Conservation (phyloP, 2,797 vertebrate genomes). For the Tragopan temminckii region DNA sequence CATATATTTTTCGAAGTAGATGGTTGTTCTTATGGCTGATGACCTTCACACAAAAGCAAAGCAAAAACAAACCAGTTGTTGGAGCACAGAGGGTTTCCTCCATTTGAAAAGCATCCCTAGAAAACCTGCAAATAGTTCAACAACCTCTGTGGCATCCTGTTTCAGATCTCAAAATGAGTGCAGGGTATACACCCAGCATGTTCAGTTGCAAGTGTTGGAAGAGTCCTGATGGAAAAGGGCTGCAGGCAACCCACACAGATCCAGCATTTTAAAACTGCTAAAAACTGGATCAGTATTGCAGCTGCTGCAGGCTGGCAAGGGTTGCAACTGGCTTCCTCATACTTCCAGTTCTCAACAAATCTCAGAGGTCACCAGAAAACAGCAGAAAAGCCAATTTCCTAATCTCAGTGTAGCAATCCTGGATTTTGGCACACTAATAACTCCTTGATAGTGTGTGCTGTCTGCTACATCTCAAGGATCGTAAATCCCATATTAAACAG, state of each 20-base stretch:
- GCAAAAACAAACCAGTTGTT: not conserved
- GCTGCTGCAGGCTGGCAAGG: not conserved
- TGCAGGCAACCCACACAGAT: not conserved
- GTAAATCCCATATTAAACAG: not conserved
- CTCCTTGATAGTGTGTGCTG: not conserved
- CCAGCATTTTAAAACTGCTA: not conserved
- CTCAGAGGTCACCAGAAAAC: not conserved
- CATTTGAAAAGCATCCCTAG: not conserved
- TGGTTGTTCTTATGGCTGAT: not conserved
- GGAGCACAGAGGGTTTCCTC: not conserved
- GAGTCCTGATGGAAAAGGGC: not conserved
- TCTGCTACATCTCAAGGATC: not conserved
- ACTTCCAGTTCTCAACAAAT: not conserved
- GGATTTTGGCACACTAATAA: not conserved
- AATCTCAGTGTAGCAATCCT: not conserved
- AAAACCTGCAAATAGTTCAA: not conserved
- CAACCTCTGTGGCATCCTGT: not conserved
- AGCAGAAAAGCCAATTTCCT: not conserved
- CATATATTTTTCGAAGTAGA: not conserved
- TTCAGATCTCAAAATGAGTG: not conserved
- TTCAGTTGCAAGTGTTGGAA: not conserved
- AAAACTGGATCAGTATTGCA: not conserved
- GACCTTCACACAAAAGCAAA: not conserved
- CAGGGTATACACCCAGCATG: not conserved
- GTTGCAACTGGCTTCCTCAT: not conserved